Base-by-base conservation (phyloP, 2,797 vertebrate species). In the Mareca penelope region DNA sequence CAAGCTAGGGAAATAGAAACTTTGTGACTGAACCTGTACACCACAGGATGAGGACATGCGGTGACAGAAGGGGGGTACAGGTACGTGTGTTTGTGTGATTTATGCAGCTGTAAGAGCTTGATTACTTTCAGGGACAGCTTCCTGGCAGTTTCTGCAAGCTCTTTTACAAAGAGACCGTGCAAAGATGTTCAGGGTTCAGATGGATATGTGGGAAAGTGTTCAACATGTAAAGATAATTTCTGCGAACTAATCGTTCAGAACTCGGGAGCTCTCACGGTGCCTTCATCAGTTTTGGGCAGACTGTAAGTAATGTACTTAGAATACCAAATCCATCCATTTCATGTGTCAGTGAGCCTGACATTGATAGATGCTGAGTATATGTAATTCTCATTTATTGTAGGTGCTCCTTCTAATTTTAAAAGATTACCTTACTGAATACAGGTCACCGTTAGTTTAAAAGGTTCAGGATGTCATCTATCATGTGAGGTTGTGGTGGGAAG, bases 221-320 rank as follows among this genome's bases (percentile, higher is more conserved):
- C 33, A 52, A 15, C 19, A 15, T 55, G 44, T 69, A 23, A 72
- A 84, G 26, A 46, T 52, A 39, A 12, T 69, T 85, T 40, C 39
- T 69, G 55, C 52, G 57, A 31, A 46, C 33, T 22, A 60, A 22
- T 69, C 0, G 0, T 44, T 75, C 3, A 2, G 59, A 76, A 69
- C 73, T 52, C 68, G 59, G 29, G 65, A 69, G 26, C 23, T 84
- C 37, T 80, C 3, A 3, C 55, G 70, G 52, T 55, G 17, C 9
- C 19, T 60, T 85, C n/a, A 31, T 57, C 35, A 31, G 0, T 67
- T 56, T 70, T 39, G 35, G 35, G 39, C 56, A 85, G 68, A 53
- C 55, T 53, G n/a, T 10, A 82, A 82, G 59, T 82, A 57, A 33
- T 77, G 39, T 55, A 17, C 29, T 50, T 67, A 57, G 19, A 76